Base-by-base conservation (phyloP, 2,797 vertebrate species). In the Oreochromis grahami region DNA sequence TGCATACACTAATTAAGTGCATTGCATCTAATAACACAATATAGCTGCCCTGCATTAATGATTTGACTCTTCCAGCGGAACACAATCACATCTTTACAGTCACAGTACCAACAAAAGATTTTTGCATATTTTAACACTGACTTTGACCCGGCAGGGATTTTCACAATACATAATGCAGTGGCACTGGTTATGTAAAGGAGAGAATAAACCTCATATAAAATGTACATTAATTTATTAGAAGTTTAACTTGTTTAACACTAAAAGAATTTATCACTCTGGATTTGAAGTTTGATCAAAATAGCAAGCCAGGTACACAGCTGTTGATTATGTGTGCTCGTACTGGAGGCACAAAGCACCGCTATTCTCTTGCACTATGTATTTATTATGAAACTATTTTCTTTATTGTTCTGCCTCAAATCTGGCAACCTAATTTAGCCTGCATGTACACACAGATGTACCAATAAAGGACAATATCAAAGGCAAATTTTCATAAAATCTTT, bases 1-100 rank as follows among this genome's bases (percentile, higher is more conserved):
- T 93, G 91, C 92, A 94, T 94, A 88, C 81, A 94, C 93, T 94
- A 92, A 95, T 94, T 89, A 93, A 89, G 88, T 72, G 83, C 58
- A 90, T 87, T 85, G 79, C 82, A 85, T 83, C 85, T 87, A 88
- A 92, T 87, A 87, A 89, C 87, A 86, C 87, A 79, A 86, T 86
- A 92, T 85, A 87, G 86, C 65, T 76, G 58, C 81, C 38, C 77
- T 82, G 76, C 76, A 82, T 90, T 92, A 88, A 89, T 89, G 80
- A 90, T 88, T 52, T 19, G 48, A 87, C 80, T 87, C 43, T 82
- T 91, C 77, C 70, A 76, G 63, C 55, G 78, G 82, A 79, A 84
- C 70, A 76, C 83, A 76, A 81, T 74, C 81, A 83, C 81, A 77
- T 86, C 72, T 89, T 76, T 77, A 85, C 58, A 86, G 82, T 82